These are phyloP conservation scores for Labeo calbasu DNA, from an alignment of 2,797 vertebrate species.

Conservation along the genomic window DNA sequence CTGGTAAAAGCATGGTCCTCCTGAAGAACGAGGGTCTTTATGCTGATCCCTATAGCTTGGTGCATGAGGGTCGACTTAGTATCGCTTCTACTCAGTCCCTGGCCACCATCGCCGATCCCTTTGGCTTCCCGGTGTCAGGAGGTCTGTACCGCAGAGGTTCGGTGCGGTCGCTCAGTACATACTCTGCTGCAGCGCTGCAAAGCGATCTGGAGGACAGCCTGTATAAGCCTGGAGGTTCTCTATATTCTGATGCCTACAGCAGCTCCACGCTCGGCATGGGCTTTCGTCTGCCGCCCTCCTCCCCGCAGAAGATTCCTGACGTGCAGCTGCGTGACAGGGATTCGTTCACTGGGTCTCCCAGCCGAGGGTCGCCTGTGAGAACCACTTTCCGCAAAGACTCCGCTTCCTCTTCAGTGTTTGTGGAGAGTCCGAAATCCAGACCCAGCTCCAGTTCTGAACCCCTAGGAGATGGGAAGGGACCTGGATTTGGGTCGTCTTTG, in stretches of 20 bases:
- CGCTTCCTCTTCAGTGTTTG: slow-evolving; percentile 89
- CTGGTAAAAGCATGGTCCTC: slow-evolving; percentile 91
- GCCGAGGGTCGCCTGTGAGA: slow-evolving; percentile 90
- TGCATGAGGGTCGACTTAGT: slow-evolving; percentile 94
- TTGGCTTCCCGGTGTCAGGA: slow-evolving; percentile 85
- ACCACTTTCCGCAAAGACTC: slow-evolving; percentile 96
- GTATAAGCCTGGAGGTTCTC: slow-evolving; percentile 89
- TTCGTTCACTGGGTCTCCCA: slow-evolving; percentile 90
- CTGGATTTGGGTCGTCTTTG: slow-evolving; percentile 84
- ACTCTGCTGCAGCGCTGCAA: slow-evolving; percentile 93
- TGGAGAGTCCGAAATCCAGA: slow-evolving; percentile 89
- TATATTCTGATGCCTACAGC: slow-evolving; percentile 87
- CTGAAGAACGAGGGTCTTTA: slow-evolving; percentile 94
- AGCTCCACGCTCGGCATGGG: slow-evolving; percentile 85
- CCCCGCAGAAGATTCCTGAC: slow-evolving; percentile 92
- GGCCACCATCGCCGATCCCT: slow-evolving; percentile 89
- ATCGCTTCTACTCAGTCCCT: slow-evolving; percentile 92
- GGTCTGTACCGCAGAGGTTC: slow-evolving; percentile 94
- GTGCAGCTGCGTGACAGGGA: slow-evolving; percentile 83
- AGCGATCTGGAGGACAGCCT: slow-evolving; percentile 91
- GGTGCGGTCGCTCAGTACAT: slow-evolving; percentile 94
- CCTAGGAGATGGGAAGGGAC: slow-evolving; percentile 77
- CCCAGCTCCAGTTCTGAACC: slow-evolving; percentile 84
- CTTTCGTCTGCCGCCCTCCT: slow-evolving; percentile 90
- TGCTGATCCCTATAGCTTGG: slow-evolving; percentile 91